Conservation (phyloP, 2,797 vertebrate species). For the Ctenochaetus hawaiiensis region DNA sequence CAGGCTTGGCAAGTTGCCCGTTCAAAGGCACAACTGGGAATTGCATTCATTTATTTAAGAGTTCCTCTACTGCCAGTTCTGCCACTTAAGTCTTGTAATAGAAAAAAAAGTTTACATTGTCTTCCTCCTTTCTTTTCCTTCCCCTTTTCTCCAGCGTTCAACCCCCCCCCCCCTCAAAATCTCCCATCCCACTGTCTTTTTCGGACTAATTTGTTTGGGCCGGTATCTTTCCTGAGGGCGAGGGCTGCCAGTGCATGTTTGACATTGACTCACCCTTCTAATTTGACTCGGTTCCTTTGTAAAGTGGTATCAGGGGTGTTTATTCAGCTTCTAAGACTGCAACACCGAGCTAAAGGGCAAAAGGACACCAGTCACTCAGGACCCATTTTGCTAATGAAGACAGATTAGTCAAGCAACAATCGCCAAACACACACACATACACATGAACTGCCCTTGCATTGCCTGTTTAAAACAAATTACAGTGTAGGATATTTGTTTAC, state of each 20-base stretch:
- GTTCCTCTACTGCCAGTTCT: constrained; percentile 49
- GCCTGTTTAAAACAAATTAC: constrained; percentile 17
- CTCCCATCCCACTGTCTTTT: not conserved
- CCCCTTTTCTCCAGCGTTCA: not conserved
- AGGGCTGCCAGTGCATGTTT: constrained; percentile 43
- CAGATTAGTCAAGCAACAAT: constrained; percentile 53
- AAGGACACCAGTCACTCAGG: constrained; percentile 65
- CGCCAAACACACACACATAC: constrained; percentile 13
- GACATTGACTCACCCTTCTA: constrained; percentile 67
- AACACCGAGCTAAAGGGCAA: constrained; percentile 49
- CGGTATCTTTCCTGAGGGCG: constrained; percentile 37
- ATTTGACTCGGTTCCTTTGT: constrained; percentile 49
- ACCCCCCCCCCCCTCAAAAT: not conserved
- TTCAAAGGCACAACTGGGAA: constrained; percentile 56
- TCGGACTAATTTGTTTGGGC: constrained; percentile 44
- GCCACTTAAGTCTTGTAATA: constrained; percentile 30
- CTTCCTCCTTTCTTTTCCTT: not conserved
- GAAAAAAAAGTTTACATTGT: constrained; percentile 3
- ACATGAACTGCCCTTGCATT: not conserved
- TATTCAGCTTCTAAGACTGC: constrained; percentile 46
- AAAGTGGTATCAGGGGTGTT: constrained; percentile 50
- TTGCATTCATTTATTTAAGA: constrained; percentile 67
- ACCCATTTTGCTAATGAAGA: constrained; percentile 63
- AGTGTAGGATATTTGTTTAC: not conserved
- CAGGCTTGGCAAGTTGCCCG: constrained; percentile 41